A percentile compares a stretch with the other conserved stretches of the same genome.
These are phyloP conservation scores for Gymnobelideus leadbeateri DNA, from an alignment of 2,113 vertebrate genomes.

Conservation along the genomic window DNA sequence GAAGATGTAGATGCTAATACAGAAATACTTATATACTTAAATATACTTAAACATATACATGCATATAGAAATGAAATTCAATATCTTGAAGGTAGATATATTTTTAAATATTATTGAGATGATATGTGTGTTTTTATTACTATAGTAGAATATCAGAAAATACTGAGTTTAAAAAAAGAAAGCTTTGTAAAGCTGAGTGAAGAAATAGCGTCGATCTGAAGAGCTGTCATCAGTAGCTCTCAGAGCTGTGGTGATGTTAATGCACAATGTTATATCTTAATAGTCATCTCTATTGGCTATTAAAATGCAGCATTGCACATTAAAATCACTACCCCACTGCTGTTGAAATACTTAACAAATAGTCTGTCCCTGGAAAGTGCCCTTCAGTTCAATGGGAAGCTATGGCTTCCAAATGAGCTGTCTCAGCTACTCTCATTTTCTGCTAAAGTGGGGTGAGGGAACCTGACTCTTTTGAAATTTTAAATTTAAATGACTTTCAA, in stretches of 20 bases:
- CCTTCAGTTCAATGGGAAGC: slow-evolving; percentile 60
- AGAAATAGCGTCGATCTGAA: slow-evolving; percentile 33
- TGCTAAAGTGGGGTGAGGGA: slow-evolving; percentile 61
- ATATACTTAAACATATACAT: neutral
- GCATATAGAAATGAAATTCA: neutral
- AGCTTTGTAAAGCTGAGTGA: slow-evolving; percentile 49
- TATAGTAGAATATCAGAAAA: slow-evolving; percentile 56
- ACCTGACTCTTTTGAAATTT: slow-evolving; percentile 61
- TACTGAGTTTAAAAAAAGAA: neutral
- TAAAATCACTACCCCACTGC: slow-evolving; percentile 67
- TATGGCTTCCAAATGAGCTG: slow-evolving; percentile 58
- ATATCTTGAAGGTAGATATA: neutral
- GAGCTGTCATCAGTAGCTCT: neutral
- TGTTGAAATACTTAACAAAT: slow-evolving; percentile 64
- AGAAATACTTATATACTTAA: neutral
- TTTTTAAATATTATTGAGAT: slow-evolving; percentile 70
- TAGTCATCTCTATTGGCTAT: slow-evolving; percentile 71
- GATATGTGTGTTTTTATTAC: slow-evolving; percentile 61
- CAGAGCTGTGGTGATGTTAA: slow-evolving; percentile 57
- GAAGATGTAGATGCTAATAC: neutral
- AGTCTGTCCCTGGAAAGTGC: slow-evolving; percentile 65
- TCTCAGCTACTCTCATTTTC: slow-evolving; percentile 63
- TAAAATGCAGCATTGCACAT: slow-evolving; percentile 73
- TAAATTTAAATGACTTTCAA: slow-evolving; percentile 56
- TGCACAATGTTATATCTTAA: slow-evolving; percentile 69